Evolutionary conservation across 2,113 vertebrate species (phyloP).

Genomic region (Hylia prasina): DNA sequence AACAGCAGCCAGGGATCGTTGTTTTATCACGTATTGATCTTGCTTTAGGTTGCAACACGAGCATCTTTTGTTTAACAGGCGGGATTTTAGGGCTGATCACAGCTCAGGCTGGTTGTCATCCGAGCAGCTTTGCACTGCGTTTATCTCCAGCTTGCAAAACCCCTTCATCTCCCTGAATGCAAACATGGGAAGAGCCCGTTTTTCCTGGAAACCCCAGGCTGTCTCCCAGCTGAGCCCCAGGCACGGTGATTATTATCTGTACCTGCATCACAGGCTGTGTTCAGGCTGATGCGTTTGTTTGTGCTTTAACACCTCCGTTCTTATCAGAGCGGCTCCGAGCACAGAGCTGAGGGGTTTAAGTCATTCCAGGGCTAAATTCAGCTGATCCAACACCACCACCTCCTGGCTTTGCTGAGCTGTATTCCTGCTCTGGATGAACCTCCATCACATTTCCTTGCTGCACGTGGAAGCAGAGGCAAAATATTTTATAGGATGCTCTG

Average conservation of each 20-base stretch:
- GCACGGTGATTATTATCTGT: neutral
- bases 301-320: neutral
- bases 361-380: neutral
- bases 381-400: conserved; percentile 54
- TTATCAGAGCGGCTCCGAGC: neutral
- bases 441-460: neutral
- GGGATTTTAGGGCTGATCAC: neutral
- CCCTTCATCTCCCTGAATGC: neutral
- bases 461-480: neutral
- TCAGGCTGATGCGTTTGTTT: neutral
- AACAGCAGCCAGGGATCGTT: neutral
- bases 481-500: neutral
- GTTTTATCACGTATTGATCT: neutral
- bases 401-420: neutral
- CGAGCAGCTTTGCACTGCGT: neutral
- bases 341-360: neutral
- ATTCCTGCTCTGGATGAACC: neutral
- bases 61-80: neutral
- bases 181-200: neutral
- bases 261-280: neutral
- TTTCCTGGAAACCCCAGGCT: neutral
- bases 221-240: neutral
- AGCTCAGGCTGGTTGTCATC: neutral
- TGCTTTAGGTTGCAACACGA: neutral
- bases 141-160: neutral